A percentile compares a stretch with the other conserved stretches of the same genome.
Evolutionary conservation across 2,797 vertebrate species (phyloP).

Genomic region (Tinamus major): DNA sequence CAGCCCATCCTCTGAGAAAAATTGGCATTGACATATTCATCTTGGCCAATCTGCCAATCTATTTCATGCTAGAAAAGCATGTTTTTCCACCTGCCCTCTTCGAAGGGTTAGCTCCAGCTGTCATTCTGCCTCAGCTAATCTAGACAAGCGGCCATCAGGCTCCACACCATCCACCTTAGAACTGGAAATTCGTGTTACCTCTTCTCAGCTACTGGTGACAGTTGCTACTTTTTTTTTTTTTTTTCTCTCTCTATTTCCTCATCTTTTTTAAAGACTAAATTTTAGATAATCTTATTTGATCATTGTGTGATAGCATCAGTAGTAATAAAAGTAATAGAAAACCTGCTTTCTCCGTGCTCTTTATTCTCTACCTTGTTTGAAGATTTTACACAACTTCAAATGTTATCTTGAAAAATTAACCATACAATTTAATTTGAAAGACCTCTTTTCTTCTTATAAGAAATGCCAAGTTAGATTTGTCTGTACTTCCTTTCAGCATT

Average conservation of each 20-base stretch:
- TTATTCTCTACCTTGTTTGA: neutral
- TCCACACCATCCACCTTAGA: neutral
- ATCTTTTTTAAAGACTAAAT: neutral
- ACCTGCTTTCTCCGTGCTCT: neutral
- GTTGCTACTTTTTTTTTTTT: too few relatives aligned
- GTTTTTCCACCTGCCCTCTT: neutral
- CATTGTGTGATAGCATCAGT: neutral
- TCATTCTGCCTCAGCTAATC: neutral
- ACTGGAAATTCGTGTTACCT: neutral
- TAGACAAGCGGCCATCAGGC: neutral
- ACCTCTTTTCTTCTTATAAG: neutral
- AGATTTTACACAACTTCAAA: neutral
- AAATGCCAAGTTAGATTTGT: accelerated
- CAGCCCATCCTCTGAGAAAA: neutral
- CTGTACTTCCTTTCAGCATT: neutral
- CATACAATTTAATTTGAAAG: neutral
- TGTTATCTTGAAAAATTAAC: neutral
- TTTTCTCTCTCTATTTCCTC: too few relatives aligned
- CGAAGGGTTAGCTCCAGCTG: neutral
- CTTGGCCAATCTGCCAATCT: neutral
- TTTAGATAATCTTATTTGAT: neutral
- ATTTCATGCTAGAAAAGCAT: neutral
- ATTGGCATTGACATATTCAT: neutral
- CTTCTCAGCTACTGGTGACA: neutral
- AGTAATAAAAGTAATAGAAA: too few relatives aligned